phyloP scores from a whole-genome alignment of 2,113 vertebrate genomes.

The Chroicocephalus ridibundus region DNA sequence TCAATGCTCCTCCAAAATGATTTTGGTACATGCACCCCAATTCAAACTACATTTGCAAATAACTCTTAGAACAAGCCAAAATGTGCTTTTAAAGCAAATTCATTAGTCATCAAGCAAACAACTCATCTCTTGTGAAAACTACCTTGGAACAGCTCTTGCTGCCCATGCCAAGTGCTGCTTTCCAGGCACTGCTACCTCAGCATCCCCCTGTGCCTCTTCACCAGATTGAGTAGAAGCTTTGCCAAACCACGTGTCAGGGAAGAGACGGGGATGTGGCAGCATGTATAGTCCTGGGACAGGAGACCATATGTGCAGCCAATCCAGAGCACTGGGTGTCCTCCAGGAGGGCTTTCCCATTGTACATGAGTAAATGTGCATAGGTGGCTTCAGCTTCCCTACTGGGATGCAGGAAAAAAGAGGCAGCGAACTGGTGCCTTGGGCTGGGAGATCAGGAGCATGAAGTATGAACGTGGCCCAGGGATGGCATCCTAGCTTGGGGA shows the following conservation, averaged over 20 bases:
- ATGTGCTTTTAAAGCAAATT: not conserved
- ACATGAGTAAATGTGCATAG: too few species aligned
- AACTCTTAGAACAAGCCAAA: not conserved
- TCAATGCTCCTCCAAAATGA: not conserved
- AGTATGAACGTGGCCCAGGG: accelerated
- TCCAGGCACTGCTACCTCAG: not conserved
- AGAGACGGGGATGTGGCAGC: not conserved
- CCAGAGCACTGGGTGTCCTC: not conserved
- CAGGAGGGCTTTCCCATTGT: not conserved
- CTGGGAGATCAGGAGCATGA: accelerated
- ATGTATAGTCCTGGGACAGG: not conserved
- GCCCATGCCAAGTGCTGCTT: not conserved
- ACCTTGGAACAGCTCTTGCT: not conserved
- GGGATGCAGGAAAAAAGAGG: not conserved
- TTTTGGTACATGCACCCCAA: not conserved
- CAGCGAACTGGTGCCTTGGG: not conserved
- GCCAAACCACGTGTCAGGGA: not conserved
- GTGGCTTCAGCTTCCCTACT: not conserved
- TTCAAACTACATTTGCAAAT: not conserved
- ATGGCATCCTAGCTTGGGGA: not conserved
- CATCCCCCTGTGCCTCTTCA: not conserved
- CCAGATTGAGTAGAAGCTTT: not conserved
- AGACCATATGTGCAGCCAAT: not conserved
- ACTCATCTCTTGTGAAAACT: not conserved
- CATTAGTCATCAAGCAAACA: not conserved